Conservation (phyloP, 2,888 invertebrate genomes). For the Agrilus cyanescens region DNA sequence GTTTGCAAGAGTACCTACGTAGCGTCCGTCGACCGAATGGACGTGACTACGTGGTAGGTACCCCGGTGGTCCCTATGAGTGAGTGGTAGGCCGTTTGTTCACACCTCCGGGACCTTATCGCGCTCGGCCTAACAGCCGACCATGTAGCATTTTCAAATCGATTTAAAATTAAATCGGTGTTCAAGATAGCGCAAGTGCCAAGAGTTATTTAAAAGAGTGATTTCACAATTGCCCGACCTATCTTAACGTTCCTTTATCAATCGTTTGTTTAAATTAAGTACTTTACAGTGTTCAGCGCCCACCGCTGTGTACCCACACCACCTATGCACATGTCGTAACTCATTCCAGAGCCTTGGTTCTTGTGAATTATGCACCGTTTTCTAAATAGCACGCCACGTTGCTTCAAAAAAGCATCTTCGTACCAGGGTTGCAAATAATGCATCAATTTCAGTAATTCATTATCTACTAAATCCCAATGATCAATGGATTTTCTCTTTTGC, state of each 20-base stretch:
- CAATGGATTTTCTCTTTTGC: no score
- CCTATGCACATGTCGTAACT: no score
- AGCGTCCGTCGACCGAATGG: no score
- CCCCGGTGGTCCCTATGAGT: slow-evolving; percentile 17
- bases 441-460: no score
- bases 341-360: slow-evolving; percentile 13
- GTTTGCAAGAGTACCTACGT: no score
- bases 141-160: slow-evolving; percentile 33
- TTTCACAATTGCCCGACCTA: slow-evolving; percentile 23
- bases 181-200: slow-evolving; percentile 24
- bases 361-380: no score
- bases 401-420: no score
- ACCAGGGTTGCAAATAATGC: no score
- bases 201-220: slow-evolving; percentile 16
- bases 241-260: slow-evolving; percentile 33
- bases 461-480: no score
- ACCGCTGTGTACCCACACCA: neutral
- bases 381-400: no score
- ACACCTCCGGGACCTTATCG: slow-evolving; percentile 24
- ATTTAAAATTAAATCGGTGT: slow-evolving; percentile 38
- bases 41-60: neutral
- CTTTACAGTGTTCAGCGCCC: slow-evolving; percentile 32
- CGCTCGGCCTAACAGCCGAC: slow-evolving; percentile 26
- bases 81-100: slow-evolving; percentile 5
- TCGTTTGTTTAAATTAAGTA: slow-evolving; percentile 29